These are phyloP conservation scores for Heliconius ismenius DNA, from an alignment of 2,888 invertebrate species.

Conservation along the genomic window DNA sequence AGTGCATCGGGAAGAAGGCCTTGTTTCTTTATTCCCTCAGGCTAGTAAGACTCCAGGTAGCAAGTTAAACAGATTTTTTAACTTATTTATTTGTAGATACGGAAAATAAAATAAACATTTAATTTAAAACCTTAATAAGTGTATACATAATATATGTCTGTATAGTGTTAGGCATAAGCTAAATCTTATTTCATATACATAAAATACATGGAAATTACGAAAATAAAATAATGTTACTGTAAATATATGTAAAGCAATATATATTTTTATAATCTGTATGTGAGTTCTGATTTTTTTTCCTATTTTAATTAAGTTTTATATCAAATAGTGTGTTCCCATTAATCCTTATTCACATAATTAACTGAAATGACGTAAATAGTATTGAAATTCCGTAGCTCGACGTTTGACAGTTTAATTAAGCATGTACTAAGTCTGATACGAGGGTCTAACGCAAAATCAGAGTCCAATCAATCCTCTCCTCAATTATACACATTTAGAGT, in stretches of 20 bases:
- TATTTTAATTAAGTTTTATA: not conserved
- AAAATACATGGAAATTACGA: no score
- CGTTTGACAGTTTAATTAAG: constrained; percentile 63
- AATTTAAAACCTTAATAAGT: not conserved
- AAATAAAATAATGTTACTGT: no score
- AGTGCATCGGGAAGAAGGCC: not conserved
- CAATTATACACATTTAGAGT: constrained; percentile 34
- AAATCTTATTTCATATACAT: not conserved
- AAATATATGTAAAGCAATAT: no score
- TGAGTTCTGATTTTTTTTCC: no score
- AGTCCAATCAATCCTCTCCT: constrained; percentile 54
- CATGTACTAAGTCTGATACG: constrained; percentile 55
- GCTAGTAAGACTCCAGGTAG: not conserved
- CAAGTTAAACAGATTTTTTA: not conserved
- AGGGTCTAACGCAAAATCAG: constrained; percentile 56
- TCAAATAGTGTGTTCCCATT: constrained; percentile 3
- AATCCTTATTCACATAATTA: constrained; percentile 39
- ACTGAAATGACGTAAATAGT: constrained; percentile 45
- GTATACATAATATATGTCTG: not conserved
- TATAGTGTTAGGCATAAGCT: not conserved
- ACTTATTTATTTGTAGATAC: not conserved
- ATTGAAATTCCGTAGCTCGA: constrained; percentile 48
- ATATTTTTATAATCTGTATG: no score
- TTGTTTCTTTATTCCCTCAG: not conserved
- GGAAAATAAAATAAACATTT: not conserved